phyloP scores from a whole-genome alignment of 1,140 invertebrate species.

The Frieseomelitta varia region DNA sequence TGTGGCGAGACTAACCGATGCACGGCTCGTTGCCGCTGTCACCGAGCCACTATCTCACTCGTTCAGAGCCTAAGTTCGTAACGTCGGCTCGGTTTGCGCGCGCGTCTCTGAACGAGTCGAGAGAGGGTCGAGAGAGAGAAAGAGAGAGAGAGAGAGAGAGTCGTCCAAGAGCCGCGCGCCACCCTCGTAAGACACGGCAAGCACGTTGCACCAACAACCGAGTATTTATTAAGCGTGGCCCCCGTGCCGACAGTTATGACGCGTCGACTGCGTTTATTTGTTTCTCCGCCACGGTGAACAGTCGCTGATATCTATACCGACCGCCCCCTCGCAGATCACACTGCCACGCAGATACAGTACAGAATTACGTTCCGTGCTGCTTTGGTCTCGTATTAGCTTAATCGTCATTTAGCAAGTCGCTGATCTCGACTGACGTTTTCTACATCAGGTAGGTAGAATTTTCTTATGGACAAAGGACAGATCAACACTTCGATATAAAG shows the following conservation, averaged over 20 bases:
- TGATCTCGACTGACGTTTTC: background rate
- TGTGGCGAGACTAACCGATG: slow-evolving; percentile 80
- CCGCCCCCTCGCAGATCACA: background rate
- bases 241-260: slow-evolving; percentile 71
- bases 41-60: slow-evolving; percentile 77
- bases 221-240: slow-evolving; percentile 70
- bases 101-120: background rate
- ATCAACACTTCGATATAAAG: no score
- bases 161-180: background rate
- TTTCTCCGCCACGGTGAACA: slow-evolving; percentile 14
- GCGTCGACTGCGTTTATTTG: slow-evolving; percentile 61
- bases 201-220: slow-evolving; percentile 47
- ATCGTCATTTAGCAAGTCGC: background rate
- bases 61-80: slow-evolving; percentile 46
- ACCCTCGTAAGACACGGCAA: slow-evolving; percentile 51
- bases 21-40: slow-evolving; percentile 81
- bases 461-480: no score
- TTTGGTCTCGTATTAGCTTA: background rate
- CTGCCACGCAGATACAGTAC: background rate
- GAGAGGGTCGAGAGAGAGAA: background rate
- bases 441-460: no score
- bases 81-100: slow-evolving; percentile 4
- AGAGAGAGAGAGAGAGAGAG: background rate
- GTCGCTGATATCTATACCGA: slow-evolving; percentile 52
- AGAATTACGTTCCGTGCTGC: background rate